phyloP scores from a whole-genome alignment of 1,140 invertebrate genomes.

The Oedothorax gibbosus region DNA sequence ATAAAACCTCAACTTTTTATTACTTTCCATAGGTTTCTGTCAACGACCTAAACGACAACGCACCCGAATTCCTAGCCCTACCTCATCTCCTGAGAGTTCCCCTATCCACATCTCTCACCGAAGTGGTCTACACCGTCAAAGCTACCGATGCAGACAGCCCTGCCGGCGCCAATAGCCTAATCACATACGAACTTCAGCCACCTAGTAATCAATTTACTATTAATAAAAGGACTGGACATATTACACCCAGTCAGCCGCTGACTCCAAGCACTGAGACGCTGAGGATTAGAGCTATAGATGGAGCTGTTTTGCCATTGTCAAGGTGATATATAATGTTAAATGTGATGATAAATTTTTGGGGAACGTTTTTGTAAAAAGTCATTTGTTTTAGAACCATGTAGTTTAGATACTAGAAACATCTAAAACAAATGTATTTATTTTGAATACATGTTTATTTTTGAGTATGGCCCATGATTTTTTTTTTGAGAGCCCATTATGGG shows the following conservation, averaged over 20 bases:
- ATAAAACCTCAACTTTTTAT: too few species aligned
- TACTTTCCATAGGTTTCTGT: slow-evolving; percentile 80
- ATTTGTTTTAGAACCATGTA: too few species aligned
- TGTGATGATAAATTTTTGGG: too few species aligned
- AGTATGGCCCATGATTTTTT: too few species aligned
- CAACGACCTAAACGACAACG: slow-evolving; percentile 91
- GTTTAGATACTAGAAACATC: too few species aligned
- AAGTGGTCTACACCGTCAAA: slow-evolving; percentile 81
- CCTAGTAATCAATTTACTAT: slow-evolving; percentile 80
- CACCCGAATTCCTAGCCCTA: slow-evolving; percentile 82
- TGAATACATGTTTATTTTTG: slow-evolving; percentile 26
- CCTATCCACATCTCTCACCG: slow-evolving; percentile 62
- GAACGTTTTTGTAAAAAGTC: too few species aligned
- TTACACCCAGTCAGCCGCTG: slow-evolving; percentile 90
- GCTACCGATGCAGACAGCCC: slow-evolving; percentile 87
- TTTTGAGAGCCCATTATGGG: too few species aligned
- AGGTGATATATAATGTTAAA: slow-evolving; percentile 42
- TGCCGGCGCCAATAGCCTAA: slow-evolving; percentile 85
- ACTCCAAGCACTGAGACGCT: slow-evolving; percentile 75
- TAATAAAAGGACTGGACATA: slow-evolving; percentile 85
- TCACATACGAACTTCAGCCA: slow-evolving; percentile 76
- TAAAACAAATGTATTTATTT: neutral
- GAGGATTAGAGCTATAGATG: slow-evolving; percentile 63
- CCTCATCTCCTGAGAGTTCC: slow-evolving; percentile 76
- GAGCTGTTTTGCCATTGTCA: slow-evolving; percentile 59